These are phyloP conservation scores for Lanius collurio DNA, from an alignment of 2,113 vertebrate species.

Conservation along the genomic window DNA sequence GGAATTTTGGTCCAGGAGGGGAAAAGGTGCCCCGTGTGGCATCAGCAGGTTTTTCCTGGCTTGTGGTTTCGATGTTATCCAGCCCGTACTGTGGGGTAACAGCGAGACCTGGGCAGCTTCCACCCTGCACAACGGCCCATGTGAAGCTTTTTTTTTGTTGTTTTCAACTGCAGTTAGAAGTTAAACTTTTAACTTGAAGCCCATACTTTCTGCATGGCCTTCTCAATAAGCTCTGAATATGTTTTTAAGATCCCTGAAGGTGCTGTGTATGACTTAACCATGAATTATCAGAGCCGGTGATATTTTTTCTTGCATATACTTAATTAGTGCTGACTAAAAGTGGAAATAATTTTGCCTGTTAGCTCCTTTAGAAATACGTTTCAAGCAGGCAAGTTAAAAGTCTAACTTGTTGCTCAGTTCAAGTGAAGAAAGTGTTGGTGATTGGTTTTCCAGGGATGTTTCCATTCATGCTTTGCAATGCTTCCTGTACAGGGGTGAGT, in stretches of 20 bases:
- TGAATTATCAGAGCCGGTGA: not conserved
- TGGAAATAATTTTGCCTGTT: not conserved
- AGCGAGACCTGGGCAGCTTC: not conserved
- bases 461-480: rapidly evolving
- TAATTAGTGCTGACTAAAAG: not conserved
- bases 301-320: not conserved
- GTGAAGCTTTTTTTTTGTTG: not conserved
- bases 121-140: rapidly evolving
- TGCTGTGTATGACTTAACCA: not conserved
- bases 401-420: not conserved
- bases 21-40: rapidly evolving
- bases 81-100: rapidly evolving
- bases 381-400: not conserved
- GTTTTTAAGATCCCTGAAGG: not conserved
- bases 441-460: not conserved
- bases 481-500: not conserved
- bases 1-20: rapidly evolving
- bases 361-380: not conserved
- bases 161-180: rapidly evolving
- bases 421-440: not conserved
- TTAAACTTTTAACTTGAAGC: not conserved
- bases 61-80: rapidly evolving
- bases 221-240: not conserved
- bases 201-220: rapidly evolving
- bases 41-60: rapidly evolving